A percentile compares a stretch with the other conserved stretches of the same genome.
Conservation (phyloP, 2,113 vertebrate genomes). For the Zosterops hypoxanthus region DNA sequence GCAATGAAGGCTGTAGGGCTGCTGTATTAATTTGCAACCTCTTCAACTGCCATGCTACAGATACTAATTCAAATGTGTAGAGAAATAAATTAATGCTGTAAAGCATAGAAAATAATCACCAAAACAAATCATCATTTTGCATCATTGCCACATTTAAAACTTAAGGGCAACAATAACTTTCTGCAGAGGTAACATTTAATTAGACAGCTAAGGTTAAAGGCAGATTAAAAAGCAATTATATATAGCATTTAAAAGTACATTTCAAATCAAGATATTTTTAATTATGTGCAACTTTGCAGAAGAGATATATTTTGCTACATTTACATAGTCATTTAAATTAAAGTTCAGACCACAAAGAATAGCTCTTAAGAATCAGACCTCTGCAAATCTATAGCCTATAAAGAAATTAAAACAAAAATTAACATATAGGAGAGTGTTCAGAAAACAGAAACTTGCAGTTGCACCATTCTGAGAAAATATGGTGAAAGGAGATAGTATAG, state of each 20-base stretch:
- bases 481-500: neutral
- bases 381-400: neutral
- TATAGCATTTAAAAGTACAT: neutral
- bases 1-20: neutral
- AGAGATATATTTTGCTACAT: neutral
- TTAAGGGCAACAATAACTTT: neutral
- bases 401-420: neutral
- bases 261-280: neutral
- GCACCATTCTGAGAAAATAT: neutral
- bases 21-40: neutral
- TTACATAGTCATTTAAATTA: neutral
- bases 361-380: neutral
- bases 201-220: neutral
- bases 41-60: neutral
- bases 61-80: neutral
- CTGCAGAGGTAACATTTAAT: neutral
- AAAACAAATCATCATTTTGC: neutral
- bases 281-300: neutral
- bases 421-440: neutral
- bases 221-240: neutral
- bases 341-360: neutral
- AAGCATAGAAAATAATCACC: neutral
- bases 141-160: neutral
- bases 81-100: neutral
- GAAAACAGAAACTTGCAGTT: neutral